Conservation (phyloP, 2,888 invertebrate species). For the Stenolophus ochropezus region DNA sequence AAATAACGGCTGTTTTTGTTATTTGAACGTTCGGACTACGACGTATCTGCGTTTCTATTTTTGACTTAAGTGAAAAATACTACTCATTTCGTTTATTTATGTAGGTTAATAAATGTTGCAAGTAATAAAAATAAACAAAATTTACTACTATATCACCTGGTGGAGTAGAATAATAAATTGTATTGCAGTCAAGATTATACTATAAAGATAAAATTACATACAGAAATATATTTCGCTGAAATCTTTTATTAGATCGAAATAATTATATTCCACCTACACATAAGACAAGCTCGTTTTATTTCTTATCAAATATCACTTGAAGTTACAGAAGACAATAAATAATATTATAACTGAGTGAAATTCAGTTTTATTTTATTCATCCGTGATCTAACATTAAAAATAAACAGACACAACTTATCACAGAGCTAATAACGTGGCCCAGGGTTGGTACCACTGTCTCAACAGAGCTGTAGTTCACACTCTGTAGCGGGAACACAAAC, state of each 20-base stretch:
- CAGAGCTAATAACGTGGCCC: conserved; percentile 28
- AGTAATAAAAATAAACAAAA: background rate
- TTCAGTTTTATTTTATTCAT: conserved; percentile 44
- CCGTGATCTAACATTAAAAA: conserved; percentile 33
- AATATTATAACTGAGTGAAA: conserved; percentile 21
- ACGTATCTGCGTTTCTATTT: no score
- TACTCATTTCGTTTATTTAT: no score
- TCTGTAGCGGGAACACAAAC: background rate
- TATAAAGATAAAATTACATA: conserved; percentile 29
- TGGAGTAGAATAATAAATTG: background rate
- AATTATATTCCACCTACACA: conserved; percentile 26
- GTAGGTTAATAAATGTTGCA: no score
- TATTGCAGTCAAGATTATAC: background rate
- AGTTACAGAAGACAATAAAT: conserved; percentile 29
- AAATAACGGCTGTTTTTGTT: no score
- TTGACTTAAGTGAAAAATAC: no score
- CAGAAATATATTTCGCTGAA: background rate
- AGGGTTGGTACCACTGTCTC: background rate
- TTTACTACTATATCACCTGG: background rate
- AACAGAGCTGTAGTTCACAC: background rate
- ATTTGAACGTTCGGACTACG: no score
- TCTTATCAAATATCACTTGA: conserved; percentile 29
- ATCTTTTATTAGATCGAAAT: conserved; percentile 28
- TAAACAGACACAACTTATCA: conserved; percentile 46
- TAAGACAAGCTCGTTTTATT: conserved; percentile 4